Evolutionary conservation across 2,113 vertebrate genomes (phyloP).

Genomic region (Actinemys pallida): DNA sequence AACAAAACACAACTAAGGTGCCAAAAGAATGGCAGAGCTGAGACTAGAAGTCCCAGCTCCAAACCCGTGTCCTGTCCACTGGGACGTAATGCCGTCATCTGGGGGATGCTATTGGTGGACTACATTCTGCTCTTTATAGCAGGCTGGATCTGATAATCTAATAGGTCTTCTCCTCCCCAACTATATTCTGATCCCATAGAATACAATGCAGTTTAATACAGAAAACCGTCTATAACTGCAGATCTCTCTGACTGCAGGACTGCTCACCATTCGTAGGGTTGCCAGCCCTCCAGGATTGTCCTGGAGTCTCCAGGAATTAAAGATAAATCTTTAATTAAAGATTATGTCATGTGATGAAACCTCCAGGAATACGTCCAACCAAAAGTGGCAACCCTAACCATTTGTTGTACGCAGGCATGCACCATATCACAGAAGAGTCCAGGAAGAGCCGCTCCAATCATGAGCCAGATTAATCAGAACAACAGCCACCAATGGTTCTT

Average conservation of each 20-base stretch:
- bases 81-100: no score
- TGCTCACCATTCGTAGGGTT: background rate
- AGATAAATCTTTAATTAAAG: background rate
- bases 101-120: no score
- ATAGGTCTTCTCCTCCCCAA: no score
- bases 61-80: no score
- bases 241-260: background rate
- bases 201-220: no score
- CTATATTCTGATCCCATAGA: no score
- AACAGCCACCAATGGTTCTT: background rate
- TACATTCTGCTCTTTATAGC: no score
- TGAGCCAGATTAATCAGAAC: slow-evolving; percentile 16
- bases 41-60: no score
- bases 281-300: background rate
- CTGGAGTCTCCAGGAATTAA: background rate
- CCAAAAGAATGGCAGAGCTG: no score
- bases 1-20: no score
- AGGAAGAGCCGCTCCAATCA: background rate
- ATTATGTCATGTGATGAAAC: background rate
- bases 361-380: background rate
- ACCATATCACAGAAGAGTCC: background rate
- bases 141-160: no score
- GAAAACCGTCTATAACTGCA: background rate
- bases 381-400: background rate
- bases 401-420: no score